Base-by-base conservation (phyloP, 2,797 vertebrate genomes). In the Hippoglossus hippoglossus region DNA sequence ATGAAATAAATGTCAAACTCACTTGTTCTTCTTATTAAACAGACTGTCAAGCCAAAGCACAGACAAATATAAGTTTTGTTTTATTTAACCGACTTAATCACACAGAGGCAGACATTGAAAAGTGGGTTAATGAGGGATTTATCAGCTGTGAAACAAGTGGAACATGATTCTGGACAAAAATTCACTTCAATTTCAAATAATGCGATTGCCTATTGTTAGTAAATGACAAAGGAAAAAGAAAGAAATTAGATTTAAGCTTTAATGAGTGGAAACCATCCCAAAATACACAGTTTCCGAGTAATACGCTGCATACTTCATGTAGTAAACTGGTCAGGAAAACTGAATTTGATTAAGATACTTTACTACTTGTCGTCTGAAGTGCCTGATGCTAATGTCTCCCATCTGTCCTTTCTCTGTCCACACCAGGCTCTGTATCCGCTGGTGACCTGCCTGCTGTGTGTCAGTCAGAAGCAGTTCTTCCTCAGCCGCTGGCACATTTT, bases 381-480 rank as follows among this genome's bases (percentile, higher is more conserved):
- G 9, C 9, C n/a, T 69, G 47, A 71, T 75, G 31, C 16, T 26
- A 34, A 31, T 71, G 28, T 72, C 26, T 64, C 54, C 51, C 25
- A 6, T 85, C 18, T 84, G 51, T 83, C 44, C 12, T 5, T 19
- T 71, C 63, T 67, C 67, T 75, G 49, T 41, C 53, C 67, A 73
- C 60, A 81, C 79, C 91, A 99, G 98, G 98, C 98, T 64, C 92
- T 99, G 87, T 99, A 98, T 91, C 98, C 98, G n/a, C 92, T 99
- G 94, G 97, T 99, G 73, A 99, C 98, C 0, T 99, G 98, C 87
- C 95, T 99, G 73, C 96, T 99, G 75, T 99, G 98, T 74, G 98
- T 99, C 93, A 99, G 97, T 91, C 98, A 99, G 94, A 99, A 99
- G 91, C 97, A 96, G 82, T 95, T 99, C 85, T 99, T 99, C 84